phyloP scores from a whole-genome alignment of 2,797 vertebrate genomes.

The Thamnophis elegans region DNA sequence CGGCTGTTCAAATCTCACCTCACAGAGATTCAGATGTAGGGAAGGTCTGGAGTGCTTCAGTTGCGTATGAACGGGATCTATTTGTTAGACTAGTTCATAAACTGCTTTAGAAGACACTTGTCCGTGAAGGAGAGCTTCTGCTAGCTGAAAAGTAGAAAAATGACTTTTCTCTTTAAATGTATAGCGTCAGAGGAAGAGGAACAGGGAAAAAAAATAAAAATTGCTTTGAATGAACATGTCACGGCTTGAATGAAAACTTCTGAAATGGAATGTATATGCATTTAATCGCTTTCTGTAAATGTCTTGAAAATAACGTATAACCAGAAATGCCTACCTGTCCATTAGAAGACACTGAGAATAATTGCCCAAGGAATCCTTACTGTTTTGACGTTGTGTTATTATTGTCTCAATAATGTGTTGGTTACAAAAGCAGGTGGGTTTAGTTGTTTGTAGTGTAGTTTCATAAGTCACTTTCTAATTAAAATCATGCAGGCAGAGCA shows the following conservation, averaged over 20 bases:
- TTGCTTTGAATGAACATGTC: neutral
- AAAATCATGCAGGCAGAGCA: constrained; percentile 26
- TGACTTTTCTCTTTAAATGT: neutral
- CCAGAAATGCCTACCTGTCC: constrained; percentile 13
- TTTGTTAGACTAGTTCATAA: neutral
- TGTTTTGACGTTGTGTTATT: constrained; percentile 31
- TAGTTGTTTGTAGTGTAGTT: constrained; percentile 36
- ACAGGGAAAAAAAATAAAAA: neutral
- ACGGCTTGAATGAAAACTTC: neutral
- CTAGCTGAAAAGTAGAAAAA: constrained; percentile 8
- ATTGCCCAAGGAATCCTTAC: constrained; percentile 14
- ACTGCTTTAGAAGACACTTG: neutral
- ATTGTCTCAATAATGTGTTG: constrained; percentile 12
- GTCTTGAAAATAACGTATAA: constrained; percentile 18
- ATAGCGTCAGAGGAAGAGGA: constrained; percentile 1
- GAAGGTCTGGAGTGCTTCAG: neutral
- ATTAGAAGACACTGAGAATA: constrained; percentile 31
- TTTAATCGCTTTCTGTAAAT: neutral
- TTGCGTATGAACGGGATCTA: neutral
- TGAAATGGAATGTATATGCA: neutral
- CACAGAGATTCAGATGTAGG: neutral
- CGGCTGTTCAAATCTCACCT: too few species aligned
- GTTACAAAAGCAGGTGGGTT: constrained; percentile 26
- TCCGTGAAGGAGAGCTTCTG: neutral
- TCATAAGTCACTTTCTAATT: constrained; percentile 63